Percentiles rank a stretch among this genome's conserved stretches.
Conservation (phyloP, 2,888 invertebrate genomes). For the Lepidochrysops patricia region DNA sequence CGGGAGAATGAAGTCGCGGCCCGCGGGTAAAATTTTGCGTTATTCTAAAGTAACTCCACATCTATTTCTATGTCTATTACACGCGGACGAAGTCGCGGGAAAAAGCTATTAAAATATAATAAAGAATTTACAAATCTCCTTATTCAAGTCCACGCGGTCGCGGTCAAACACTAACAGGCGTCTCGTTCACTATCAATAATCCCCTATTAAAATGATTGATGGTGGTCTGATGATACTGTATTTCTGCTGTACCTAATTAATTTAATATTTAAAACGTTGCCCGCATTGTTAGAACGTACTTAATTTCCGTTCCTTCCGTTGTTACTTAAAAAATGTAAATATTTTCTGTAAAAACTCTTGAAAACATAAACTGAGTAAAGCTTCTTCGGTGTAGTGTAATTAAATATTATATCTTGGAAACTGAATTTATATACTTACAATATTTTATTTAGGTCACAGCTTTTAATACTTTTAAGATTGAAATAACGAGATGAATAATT, state of each 20-base stretch:
- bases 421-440: not conserved
- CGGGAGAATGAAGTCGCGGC: too few species aligned
- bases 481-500: too few species aligned
- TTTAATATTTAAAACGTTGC: not conserved
- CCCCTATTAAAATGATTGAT: slow-evolving; percentile 2
- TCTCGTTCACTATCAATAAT: not conserved
- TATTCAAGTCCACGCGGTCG: not conserved
- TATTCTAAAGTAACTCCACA: too few species aligned
- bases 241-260: not conserved
- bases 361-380: not conserved
- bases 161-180: not conserved
- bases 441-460: not conserved
- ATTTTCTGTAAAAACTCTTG: not conserved
- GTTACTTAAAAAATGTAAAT: not conserved
- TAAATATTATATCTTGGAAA: not conserved
- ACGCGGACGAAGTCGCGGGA: too few species aligned
- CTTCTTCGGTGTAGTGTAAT: not conserved
- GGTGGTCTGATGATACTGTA: not conserved
- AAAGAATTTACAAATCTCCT: too few species aligned
- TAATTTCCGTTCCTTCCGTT: not conserved
- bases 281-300: not conserved
- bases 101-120: too few species aligned
- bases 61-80: too few species aligned
- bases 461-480: not conserved
- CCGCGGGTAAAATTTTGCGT: too few species aligned